Base-by-base conservation (phyloP, 2,888 invertebrate species). In the Tipula helvola region DNA sequence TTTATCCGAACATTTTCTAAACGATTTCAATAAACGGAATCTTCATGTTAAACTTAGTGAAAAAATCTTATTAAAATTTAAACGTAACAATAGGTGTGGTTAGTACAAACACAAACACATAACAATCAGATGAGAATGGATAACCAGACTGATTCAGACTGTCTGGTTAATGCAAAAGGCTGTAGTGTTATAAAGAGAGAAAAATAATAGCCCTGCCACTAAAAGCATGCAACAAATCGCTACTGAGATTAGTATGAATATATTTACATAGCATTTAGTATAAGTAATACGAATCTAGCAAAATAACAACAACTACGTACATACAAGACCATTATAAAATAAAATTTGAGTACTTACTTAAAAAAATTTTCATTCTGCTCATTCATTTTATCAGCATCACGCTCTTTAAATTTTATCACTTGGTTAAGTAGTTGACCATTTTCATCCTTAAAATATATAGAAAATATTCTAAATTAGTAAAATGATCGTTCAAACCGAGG, bases 331-430 rank as follows among this genome's bases (percentile, higher is more conserved):
- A 39, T 7, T 39, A 39, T 39, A 39, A 39, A 39, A 5, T 44
- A 44, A 44, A 44, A 39, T 2, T 84, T 84, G 7, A 84, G 10
- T 16, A 85, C 95, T 94, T 94, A 97, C 97, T 96, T 97, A 89
- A 97, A 92, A 91, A 97, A 96, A 90, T 95, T 96, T 91, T 99
- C 99, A 93, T 99, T 99, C 92, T 99, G 98, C 92, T 97, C 97
- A 90, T 99, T 99, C 94, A 99, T 94, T 92, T 96, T 96, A 90
- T 99, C 98, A 0, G 98, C 99, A 93, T 98, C 98, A 92, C 96
- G 96, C 86, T 96, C 95, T 92, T 99, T 99, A 90, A 97, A 96
- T 89, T 96, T 96, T 91, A 98, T 97, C 89, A 98, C 94, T 89
- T 97, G 94, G 88, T 97, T 97, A 87, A 98, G 93, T 88, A 98